Evolutionary conservation across 1,140 invertebrate species (phyloP), one percentile per base, ranked within the genome.

Genomic region (Tetranychus urticae): DNA sequence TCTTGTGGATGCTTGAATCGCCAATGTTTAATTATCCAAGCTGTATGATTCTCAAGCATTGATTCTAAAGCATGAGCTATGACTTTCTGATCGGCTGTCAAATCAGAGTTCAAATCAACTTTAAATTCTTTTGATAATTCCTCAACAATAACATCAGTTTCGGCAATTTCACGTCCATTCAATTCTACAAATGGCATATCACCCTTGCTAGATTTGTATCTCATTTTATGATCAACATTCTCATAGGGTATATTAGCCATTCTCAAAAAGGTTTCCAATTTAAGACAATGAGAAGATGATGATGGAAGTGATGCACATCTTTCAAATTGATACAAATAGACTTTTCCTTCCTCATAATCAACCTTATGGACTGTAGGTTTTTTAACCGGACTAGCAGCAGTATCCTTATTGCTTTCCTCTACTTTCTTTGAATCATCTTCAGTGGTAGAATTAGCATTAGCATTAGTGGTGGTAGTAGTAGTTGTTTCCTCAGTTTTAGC

Each of bases 181-280:
- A 93, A 70, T 72, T 94, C 88, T 55, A 93, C 78, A 72, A 92
- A 94, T 33, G 89, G 89, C 62, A 93, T 73, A 68, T 87, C 84
- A 47, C 88, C 88, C 71, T 92, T 92, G 23, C 50, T 52, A 62
- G 88, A 91, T 67, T 85, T 83, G 77, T 85, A 88, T 70, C 88
- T 88, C 75, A 88, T 81, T 75, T 88, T 89, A 73, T 92, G 88
- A 71, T 90, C 87, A 35, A 92, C 85, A 78, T 92, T 92, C 87
- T 92, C 77, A 23, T 56, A 56, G 77, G 88, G 88, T 69, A 91
- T 78, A 66, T 82, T 84, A 67, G 84, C 83, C 66, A 91, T 78
- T 70, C 88, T 78, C 62, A 93, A 77, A 85, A 86, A 92, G 68
- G 88, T 90, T 77, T 93, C 88, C 63, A 91, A 85, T 80, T 92